A percentile compares a stretch with the other conserved stretches of the same genome.
phyloP scores from a whole-genome alignment of 2,797 vertebrate species.

The Intellagama lesueurii region DNA sequence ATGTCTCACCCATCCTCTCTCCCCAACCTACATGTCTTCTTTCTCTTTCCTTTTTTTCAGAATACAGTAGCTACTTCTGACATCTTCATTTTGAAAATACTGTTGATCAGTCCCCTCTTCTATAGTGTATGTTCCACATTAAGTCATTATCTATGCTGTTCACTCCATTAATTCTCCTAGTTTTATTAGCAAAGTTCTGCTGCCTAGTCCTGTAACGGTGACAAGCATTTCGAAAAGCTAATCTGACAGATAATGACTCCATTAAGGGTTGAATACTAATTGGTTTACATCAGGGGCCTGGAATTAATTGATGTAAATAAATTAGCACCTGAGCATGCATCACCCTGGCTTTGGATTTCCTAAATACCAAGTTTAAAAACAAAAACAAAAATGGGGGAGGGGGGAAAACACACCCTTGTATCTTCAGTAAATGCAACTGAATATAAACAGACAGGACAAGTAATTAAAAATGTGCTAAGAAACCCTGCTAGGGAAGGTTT shows the following conservation, averaged over 20 bases:
- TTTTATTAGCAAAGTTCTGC: constrained; percentile 92
- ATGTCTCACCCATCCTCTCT: neutral
- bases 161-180: constrained; percentile 94
- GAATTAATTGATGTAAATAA: constrained; percentile 98
- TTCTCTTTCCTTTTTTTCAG: constrained; percentile 40
- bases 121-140: constrained; percentile 94
- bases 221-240: constrained; percentile 92
- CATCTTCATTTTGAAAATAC: constrained; percentile 89
- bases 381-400: neutral
- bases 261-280: constrained; percentile 95
- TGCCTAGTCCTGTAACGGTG: constrained; percentile 84
- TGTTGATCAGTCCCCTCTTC: constrained; percentile 86
- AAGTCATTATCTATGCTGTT: constrained; percentile 95
- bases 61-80: constrained; percentile 83
- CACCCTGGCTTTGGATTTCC: constrained; percentile 80
- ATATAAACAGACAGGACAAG: constrained; percentile 73
- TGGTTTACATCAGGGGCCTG: constrained; percentile 93
- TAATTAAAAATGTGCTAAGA: constrained; percentile 78
- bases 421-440: constrained; percentile 73
- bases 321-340: constrained; percentile 92
- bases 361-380: constrained; percentile 70
- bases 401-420: constrained; percentile 54
- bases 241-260: constrained; percentile 98
- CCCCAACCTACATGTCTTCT: neutral
- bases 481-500: constrained; percentile 72